Percentiles rank a stretch among this genome's conserved stretches.
Conservation (phyloP, 2,888 invertebrate genomes). For the Junonia oenone region DNA sequence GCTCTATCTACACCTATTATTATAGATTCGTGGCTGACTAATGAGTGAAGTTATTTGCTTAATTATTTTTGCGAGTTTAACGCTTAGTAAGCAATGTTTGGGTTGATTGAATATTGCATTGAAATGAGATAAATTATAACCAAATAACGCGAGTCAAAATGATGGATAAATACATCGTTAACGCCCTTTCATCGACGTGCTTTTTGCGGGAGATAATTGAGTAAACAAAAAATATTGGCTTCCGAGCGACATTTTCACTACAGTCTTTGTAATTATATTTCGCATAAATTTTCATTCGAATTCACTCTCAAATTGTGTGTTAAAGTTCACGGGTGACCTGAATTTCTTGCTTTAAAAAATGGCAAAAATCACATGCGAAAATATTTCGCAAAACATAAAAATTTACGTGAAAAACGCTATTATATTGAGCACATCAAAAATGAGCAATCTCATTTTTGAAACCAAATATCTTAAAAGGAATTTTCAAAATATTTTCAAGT, state of each 20-base stretch:
- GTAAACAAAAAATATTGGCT: conserved; percentile 22
- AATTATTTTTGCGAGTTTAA: conserved; percentile 56
- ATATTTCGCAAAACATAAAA: no score
- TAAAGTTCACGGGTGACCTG: neutral
- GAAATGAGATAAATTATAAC: conserved; percentile 25
- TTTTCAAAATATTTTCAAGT: no score
- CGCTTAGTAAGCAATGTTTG: conserved; percentile 44
- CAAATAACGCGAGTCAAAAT: conserved; percentile 10
- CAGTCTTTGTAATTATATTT: conserved; percentile 8
- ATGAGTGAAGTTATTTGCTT: conserved; percentile 67
- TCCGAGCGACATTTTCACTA: conserved; percentile 14
- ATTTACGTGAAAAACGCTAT: no score
- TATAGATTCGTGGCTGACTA: conserved; percentile 54
- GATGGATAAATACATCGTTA: conserved; percentile 24
- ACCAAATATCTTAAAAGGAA: no score
- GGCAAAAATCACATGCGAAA: no score
- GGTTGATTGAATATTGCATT: conserved; percentile 32
- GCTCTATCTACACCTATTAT: conserved; percentile 33
- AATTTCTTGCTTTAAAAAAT: neutral
- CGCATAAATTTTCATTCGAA: neutral
- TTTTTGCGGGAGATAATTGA: conserved; percentile 27
- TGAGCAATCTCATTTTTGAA: no score
- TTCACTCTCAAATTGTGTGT: neutral
- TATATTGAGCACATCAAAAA: no score
- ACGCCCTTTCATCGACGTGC: conserved; percentile 21